Evolutionary conservation across 2,888 invertebrate species (phyloP), one percentile per base, ranked within the genome.

Genomic region (Luperina testacea): DNA sequence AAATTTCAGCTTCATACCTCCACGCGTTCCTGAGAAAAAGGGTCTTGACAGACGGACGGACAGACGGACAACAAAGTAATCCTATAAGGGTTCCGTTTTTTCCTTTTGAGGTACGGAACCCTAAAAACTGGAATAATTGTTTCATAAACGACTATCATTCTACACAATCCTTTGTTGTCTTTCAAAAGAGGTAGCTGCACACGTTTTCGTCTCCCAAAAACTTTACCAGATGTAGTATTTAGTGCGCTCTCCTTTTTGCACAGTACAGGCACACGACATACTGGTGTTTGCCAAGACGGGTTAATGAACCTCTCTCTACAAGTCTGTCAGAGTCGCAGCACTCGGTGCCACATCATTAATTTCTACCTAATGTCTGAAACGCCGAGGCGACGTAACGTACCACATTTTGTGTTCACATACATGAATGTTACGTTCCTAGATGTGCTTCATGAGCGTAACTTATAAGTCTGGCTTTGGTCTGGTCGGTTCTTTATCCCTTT

Each of bases 291-390:
- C 89, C 85, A 91, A 93, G 92, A 90, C 90, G 88, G 90, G 91
- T 92, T 93, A 94, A 94, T 92, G 94, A 94, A 94, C 93, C 92
- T 85, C 85, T 77, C 82, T 87, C 90, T 90, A 80, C 91, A 92
- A 91, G 92, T 93, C 94, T 93, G 94, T 94, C 94, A 93, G 93
- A 91, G 91, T 89, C 89, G 85, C 91, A 88, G 87, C 88, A 90
- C 92, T 92, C 89, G 88, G 94, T 91, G 93, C 94, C 93, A 94
- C 94, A 91, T 95, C 95, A 95, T 95, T 95, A 96, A 95, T 95
- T 95, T 94, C 93, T 92, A 92, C 93, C 92, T 94, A 94, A 95
- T 93, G 95, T 94, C 92, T 93, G 92, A 92, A 93, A 92, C 93
- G 92, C 91, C 90, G 91, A 89, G 85, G 89, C 90, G 91, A 91